A percentile compares a stretch with the other conserved stretches of the same genome.
Evolutionary conservation across 2,888 invertebrate genomes (phyloP).

Genomic region (Drosophila merina): DNA sequence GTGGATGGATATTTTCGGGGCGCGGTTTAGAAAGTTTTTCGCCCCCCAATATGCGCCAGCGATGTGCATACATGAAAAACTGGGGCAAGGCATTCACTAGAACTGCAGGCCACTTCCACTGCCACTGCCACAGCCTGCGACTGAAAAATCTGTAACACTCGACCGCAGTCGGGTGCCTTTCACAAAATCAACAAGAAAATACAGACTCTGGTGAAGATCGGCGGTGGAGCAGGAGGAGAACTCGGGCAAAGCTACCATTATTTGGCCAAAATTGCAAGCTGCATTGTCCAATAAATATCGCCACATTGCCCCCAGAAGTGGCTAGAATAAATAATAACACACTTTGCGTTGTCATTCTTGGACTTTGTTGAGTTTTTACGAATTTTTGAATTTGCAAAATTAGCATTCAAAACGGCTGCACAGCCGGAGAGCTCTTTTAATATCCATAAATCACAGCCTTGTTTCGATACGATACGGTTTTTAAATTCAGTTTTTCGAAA

Average conservation of each 20-base stretch:
- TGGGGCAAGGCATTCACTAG: slow-evolving; percentile 76
- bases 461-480: slow-evolving; percentile 1
- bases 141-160: slow-evolving; percentile 37
- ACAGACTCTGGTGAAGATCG: slow-evolving; percentile 25
- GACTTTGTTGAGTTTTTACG: neutral
- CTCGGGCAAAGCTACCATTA: slow-evolving; percentile 13
- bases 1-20: slow-evolving; percentile 36
- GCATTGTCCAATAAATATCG: slow-evolving; percentile 20
- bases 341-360: slow-evolving; percentile 28
- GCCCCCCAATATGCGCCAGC: slow-evolving; percentile 37
- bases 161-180: slow-evolving; percentile 54
- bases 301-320: slow-evolving; percentile 21
- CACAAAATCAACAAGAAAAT: slow-evolving; percentile 47
- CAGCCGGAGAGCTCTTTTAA: slow-evolving; percentile 23
- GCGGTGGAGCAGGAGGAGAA: slow-evolving; percentile 36
- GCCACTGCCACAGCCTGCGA: slow-evolving; percentile 10
- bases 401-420: slow-evolving; percentile 8
- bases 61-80: slow-evolving; percentile 59
- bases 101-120: slow-evolving; percentile 38
- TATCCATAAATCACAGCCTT: slow-evolving; percentile 24
- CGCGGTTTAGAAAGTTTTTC: slow-evolving; percentile 69
- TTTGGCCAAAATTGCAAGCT: slow-evolving; percentile 13
- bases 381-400: slow-evolving; percentile 15
- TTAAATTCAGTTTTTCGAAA: slow-evolving; percentile 2
- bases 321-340: slow-evolving; percentile 40